Evolutionary conservation across 2,113 vertebrate species (phyloP).

Genomic region (Marcusenius ussheri): DNA sequence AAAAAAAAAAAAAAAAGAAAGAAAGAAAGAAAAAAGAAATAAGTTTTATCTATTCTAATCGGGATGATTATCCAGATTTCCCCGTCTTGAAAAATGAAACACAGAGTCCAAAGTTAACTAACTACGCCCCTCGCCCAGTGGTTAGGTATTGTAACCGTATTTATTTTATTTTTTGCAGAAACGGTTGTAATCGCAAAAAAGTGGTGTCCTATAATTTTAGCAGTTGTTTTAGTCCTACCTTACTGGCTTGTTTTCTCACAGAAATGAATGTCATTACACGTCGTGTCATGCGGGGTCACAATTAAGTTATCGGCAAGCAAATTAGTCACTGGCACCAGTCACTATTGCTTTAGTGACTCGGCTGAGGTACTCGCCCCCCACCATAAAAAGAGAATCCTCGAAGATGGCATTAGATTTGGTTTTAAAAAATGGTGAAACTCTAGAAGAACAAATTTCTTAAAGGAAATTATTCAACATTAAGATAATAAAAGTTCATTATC

Average conservation of each 20-base stretch:
- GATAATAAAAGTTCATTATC: slow-evolving; percentile 10
- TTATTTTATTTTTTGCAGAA: neutral
- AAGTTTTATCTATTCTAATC: neutral
- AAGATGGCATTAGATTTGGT: neutral
- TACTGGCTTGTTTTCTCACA: neutral
- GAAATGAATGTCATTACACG: neutral
- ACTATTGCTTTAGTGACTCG: neutral
- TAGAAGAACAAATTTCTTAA: slow-evolving; percentile 2
- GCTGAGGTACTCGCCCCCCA: neutral
- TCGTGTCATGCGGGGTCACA: neutral
- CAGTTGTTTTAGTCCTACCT: neutral
- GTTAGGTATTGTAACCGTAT: neutral
- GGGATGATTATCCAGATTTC: neutral
- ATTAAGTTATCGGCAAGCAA: neutral
- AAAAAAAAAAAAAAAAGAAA: neutral
- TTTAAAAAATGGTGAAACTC: neutral
- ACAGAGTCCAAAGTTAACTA: neutral
- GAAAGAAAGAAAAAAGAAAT: neutral
- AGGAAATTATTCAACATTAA: slow-evolving; percentile 3
- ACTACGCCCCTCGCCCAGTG: neutral
- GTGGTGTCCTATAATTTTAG: neutral
- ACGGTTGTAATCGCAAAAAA: neutral
- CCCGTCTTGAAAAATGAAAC: neutral
- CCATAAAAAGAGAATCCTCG: neutral
- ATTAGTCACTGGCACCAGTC: neutral